phyloP scores from a whole-genome alignment of 2,797 vertebrate species.

The Huso huso region DNA sequence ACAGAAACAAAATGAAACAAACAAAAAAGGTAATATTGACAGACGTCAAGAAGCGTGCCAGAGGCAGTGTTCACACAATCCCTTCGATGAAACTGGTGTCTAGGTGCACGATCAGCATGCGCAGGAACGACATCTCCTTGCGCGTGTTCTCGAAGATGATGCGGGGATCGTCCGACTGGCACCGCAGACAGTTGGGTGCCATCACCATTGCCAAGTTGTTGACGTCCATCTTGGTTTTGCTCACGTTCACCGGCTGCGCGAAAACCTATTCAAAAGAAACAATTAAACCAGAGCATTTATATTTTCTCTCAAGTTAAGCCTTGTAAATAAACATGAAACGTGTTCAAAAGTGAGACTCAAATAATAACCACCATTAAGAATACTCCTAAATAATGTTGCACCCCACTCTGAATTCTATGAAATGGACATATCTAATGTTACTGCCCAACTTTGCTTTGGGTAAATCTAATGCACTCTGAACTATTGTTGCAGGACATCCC shows the following conservation, averaged over 20 bases:
- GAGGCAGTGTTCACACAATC: slow-evolving; percentile 44
- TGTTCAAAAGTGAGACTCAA: too few relatives aligned
- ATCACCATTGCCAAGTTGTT: slow-evolving; percentile 77
- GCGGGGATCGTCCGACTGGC: slow-evolving; percentile 65
- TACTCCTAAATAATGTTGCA: too few relatives aligned
- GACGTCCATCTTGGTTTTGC: slow-evolving; percentile 74
- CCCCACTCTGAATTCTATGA: too few relatives aligned
- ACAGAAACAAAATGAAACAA: neutral
- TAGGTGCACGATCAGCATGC: slow-evolving; percentile 68
- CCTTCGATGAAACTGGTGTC: slow-evolving; percentile 64
- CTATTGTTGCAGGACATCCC: too few relatives aligned
- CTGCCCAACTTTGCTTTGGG: too few relatives aligned
- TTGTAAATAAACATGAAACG: too few relatives aligned
- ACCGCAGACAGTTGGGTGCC: slow-evolving; percentile 72
- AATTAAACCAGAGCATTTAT: too few relatives aligned
- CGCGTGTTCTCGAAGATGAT: slow-evolving; percentile 71
- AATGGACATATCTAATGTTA: too few relatives aligned
- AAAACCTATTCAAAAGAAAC: slow-evolving; percentile 49
- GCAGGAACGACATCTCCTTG: slow-evolving; percentile 73
- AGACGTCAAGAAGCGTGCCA: neutral
- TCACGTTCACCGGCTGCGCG: slow-evolving; percentile 67
- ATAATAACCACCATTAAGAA: too few relatives aligned
- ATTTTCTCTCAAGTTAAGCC: too few relatives aligned
- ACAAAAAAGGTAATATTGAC: slow-evolving; percentile 2
- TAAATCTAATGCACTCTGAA: too few relatives aligned